Percentiles rank a stretch among this genome's conserved stretches.
Evolutionary conservation across 2,797 vertebrate genomes (phyloP).

Genomic region (Esox masquinongy): DNA sequence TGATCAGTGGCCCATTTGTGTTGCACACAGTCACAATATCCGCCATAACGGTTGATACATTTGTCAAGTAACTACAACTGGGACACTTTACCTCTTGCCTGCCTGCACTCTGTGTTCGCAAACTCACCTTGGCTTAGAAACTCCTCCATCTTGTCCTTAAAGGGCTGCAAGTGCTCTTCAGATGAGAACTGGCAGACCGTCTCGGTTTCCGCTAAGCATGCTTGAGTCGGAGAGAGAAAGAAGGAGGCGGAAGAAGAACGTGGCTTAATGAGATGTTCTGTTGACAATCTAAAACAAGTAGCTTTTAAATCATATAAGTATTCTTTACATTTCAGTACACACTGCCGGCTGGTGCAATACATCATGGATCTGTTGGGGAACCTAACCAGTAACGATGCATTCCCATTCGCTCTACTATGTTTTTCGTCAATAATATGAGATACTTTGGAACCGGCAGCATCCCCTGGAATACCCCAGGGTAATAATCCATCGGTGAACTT

Average conservation of each 20-base stretch:
- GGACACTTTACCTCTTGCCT: not conserved
- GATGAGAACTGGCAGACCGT: constrained; percentile 90
- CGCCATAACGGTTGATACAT: not conserved
- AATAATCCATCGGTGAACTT: constrained; percentile 60
- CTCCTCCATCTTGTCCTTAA: constrained; percentile 91
- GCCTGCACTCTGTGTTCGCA: not conserved
- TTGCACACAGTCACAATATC: no score
- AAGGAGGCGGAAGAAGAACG: not conserved
- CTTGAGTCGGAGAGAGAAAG: constrained; percentile 62
- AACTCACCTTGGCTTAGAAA: constrained; percentile 89
- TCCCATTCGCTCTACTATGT: constrained; percentile 13
- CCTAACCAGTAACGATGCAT: not conserved
- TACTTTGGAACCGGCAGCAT: constrained; percentile 14
- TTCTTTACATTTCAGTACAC: not conserved
- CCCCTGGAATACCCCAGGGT: constrained; percentile 38
- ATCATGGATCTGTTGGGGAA: not conserved
- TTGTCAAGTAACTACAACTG: not conserved
- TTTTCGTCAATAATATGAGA: constrained; percentile 20
- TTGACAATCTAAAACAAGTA: not conserved
- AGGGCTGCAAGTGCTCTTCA: constrained; percentile 90
- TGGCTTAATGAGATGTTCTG: not conserved
- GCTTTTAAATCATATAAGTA: not conserved
- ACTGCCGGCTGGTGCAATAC: not conserved
- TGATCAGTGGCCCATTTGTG: no score
- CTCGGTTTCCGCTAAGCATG: constrained; percentile 85